These are phyloP conservation scores for Hedya salicella DNA, from an alignment of 2,888 invertebrate species.

Conservation along the genomic window DNA sequence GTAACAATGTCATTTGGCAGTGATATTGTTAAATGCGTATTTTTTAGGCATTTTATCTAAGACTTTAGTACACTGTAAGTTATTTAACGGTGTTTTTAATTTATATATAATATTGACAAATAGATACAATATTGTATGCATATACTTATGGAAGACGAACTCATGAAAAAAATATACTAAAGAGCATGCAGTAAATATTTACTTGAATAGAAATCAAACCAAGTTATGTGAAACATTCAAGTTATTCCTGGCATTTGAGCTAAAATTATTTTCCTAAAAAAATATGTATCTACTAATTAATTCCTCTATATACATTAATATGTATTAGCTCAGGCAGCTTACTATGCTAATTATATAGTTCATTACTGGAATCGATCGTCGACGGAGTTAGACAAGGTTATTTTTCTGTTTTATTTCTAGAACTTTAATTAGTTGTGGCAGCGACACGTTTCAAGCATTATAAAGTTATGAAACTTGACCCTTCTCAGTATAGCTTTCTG, in stretches of 20 bases:
- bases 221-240: neutral
- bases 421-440: slow-evolving; percentile 6
- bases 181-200: no score
- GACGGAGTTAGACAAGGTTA: slow-evolving; percentile 6
- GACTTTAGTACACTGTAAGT: no score
- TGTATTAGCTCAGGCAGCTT: slow-evolving; percentile 18
- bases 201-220: no score
- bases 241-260: neutral
- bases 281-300: slow-evolving; percentile 28
- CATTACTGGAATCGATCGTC: slow-evolving; percentile 10
- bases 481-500: no score
- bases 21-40: no score
- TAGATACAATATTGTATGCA: no score
- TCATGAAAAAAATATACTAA: no score
- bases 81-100: no score
- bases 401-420: neutral
- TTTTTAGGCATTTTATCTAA: no score
- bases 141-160: no score
- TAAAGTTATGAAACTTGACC: neutral
- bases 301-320: slow-evolving; percentile 22
- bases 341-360: slow-evolving; percentile 22
- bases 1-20: no score
- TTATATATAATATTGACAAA: no score
- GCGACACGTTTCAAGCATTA: neutral
- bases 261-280: neutral